Base-by-base conservation (phyloP, 2,797 vertebrate species). In the Crenuchus spilurus region DNA sequence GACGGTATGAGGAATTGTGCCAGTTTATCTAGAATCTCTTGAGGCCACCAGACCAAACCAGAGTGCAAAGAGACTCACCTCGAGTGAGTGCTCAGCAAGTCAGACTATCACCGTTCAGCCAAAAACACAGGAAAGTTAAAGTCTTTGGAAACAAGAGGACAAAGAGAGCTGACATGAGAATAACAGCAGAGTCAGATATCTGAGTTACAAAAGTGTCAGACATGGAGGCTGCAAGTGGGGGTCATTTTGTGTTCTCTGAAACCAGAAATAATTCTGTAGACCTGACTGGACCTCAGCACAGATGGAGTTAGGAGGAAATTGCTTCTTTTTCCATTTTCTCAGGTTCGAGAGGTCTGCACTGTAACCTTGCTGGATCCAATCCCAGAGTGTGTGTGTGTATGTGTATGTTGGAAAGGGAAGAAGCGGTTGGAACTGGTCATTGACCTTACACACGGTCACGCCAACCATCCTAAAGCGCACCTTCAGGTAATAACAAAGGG, bases 391-490 rank as follows among this genome's bases (percentile, higher is more conserved):
- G 18, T 31, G 54, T 30, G 39, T 42, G 46, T 62, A 26, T 33
- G 33, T 73, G 61, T 44, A 30, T 60, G 18, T 52, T 62, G 48
- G 46, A 55, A 70, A 18, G 24, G 42, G 55, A 54, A 46, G 41
- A 41, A 62, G 67, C 70, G 44, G 55, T 75, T 71, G 75, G 75
- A 60, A 75, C 80, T 73, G 74, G 67, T 82, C 35, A 69, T 33
- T 87, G 90, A 88, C 89, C 85, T 90, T 83, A 87, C 30, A 61
- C 41, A 68, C 62, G 41, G 81, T 86, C 82, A 84, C 75, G 78
- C 72, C 76, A 81, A 82, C 80, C 79, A 75, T 74, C 65, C 10
- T 52, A 35, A 62, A 80, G 80, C 55, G 70, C 71, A 14, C 61
- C 65, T 65, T 80, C 67, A 24, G 76, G 66, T 80, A 84, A 84